Base-by-base conservation (phyloP, 2,888 invertebrate species). In the Dryobota labecula region DNA sequence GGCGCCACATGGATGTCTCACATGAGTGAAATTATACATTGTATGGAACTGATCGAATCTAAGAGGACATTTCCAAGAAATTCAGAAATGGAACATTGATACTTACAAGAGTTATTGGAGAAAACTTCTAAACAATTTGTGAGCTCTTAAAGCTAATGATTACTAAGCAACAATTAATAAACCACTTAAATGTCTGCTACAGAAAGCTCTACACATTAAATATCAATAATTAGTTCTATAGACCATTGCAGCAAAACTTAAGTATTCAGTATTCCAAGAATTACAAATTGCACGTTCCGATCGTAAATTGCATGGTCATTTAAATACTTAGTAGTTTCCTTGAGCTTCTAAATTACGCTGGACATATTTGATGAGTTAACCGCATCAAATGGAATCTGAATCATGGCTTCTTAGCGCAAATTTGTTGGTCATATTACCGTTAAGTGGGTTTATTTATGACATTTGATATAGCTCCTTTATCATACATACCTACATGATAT, bases 301-400 rank as follows among this genome's bases (percentile, higher is more conserved):
- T 57, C 45, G 69, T 66, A 75, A 84, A 76, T 78, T 65, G 45
- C 68, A 15, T 60, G 27, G 70, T 71, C 73, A 64, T 83, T 84
- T 73, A 76, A 78, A 78, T 76, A 78, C 63, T 76, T 38, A 73
- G 62, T 73, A 68, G 66, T 73, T 74, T 73, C 82, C 77, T 76
- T 49, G 54, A 60, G 38, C 61, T 18, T 58, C 56, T 54, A 47
- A 82, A 82, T 76, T 68, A 71, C 49, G 49, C 41, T 73, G 64
- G 33, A 72, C 62, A 70, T 71, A 65, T 70, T 79, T 68, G 73
- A 83, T 80, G 76, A 70, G 63, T 61, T 58, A 57, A 68, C 51
- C 33, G 70, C 67, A 71, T 54, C 49, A 43, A 68, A 70, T 63
- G 24, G 56, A 58, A 57, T 71, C 49, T 64, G 58, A 73, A 64